Percentiles rank a stretch among this genome's conserved stretches.
Conservation (phyloP, 2,888 invertebrate species). For the Spialia ferax region DNA sequence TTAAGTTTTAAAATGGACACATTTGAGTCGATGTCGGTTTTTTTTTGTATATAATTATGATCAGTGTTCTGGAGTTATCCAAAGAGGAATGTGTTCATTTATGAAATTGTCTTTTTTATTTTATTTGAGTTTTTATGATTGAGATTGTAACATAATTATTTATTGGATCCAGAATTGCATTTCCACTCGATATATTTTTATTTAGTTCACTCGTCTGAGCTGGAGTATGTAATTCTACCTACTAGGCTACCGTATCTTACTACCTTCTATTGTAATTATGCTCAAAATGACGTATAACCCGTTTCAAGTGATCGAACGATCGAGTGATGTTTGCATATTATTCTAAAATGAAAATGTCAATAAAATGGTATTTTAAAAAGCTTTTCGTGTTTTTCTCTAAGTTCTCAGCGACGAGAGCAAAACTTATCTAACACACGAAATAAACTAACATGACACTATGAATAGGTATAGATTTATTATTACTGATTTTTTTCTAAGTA, state of each 20-base stretch:
- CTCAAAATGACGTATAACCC: slow-evolving; percentile 77
- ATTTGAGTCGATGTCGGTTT: slow-evolving; percentile 43
- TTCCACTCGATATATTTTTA: slow-evolving; percentile 63
- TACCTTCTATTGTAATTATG: slow-evolving; percentile 64
- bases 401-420: neutral
- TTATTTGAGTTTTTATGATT: slow-evolving; percentile 58
- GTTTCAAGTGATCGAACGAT: slow-evolving; percentile 69
- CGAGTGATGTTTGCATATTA: slow-evolving; percentile 83
- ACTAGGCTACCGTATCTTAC: slow-evolving; percentile 47
- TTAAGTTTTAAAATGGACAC: slow-evolving; percentile 59
- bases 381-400: slow-evolving; percentile 53
- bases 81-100: slow-evolving; percentile 85
- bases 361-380: slow-evolving; percentile 85
- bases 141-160: slow-evolving; percentile 77
- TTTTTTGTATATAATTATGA: slow-evolving; percentile 64
- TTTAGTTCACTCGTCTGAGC: slow-evolving; percentile 15
- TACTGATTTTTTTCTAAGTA: too few relatives aligned
- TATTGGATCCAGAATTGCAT: slow-evolving; percentile 83
- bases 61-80: slow-evolving; percentile 70
- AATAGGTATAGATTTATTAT: too few relatives aligned
- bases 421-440: neutral
- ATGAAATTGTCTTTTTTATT: slow-evolving; percentile 64
- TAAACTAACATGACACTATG: neutral
- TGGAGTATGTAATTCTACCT: slow-evolving; percentile 15
- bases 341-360: slow-evolving; percentile 84